Base-by-base conservation (phyloP, 2,888 invertebrate genomes). In the Venusia cambrica region DNA sequence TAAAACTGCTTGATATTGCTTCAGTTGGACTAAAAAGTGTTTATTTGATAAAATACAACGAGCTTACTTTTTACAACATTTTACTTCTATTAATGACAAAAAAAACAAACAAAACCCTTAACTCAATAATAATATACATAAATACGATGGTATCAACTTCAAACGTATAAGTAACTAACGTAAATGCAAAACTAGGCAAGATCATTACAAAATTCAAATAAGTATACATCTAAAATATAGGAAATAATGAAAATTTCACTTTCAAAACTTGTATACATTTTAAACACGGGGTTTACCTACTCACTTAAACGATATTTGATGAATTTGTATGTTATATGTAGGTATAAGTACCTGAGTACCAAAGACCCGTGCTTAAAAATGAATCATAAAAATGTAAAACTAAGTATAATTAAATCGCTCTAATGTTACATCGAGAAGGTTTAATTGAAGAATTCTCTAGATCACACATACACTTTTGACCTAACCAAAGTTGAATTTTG, bases 11-110 rank as follows among this genome's bases (percentile, higher is more conserved):
- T 48, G 52, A 43, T 83, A 79, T 84, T 81, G 83, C 81, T 85
- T 87, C 84, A 85, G 85, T 87, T 85, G 87, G 87, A 87, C 85
- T 87, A 87, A 87, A 87, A 87, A 85, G 85, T 87, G 85, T 87
- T 87, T 87, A 87, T 84, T 87, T 84, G 85, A 85, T 87, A 87
- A 87, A 87, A 87, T 87, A 87, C 87, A 87, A 87, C 85, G 85
- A 87, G 84, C 85, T 87, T 87, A 87, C 84, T 85, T 87, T 85
- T 87, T 87, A 85, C 87, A 87, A 87, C 85, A 87, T 87, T 87
- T 87, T 84, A 85, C 77, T 84, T 81, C 83, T 84, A 85, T 75
- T 72, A 84, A 84, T 81, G 83, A 81, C 79, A 83, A 84, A 85
- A 76, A n/a, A 80, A 83, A 83, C 79, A 84, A 87, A 84, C 80